Percentiles rank a stretch among this genome's conserved stretches.
phyloP scores from a whole-genome alignment of 2,797 vertebrate genomes.

The Crocidura indochinensis region DNA sequence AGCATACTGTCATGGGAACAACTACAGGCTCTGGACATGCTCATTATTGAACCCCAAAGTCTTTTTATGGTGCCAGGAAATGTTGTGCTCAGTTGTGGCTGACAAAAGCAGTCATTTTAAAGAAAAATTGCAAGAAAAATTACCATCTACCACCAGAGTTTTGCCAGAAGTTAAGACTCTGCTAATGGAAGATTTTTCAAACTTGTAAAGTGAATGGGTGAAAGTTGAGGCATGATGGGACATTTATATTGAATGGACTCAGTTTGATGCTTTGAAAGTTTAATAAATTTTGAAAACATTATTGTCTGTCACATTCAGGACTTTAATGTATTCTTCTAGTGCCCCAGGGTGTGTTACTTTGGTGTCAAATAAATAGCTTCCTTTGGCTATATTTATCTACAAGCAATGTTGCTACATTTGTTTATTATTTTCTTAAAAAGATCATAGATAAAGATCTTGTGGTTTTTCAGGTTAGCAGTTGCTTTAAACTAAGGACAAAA shows the following conservation, averaged over 20 bases:
- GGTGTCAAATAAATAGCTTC: not conserved
- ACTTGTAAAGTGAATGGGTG: not conserved
- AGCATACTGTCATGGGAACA: no score
- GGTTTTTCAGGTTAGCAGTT: conserved; percentile 8
- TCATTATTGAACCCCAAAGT: no score
- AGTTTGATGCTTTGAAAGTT: conserved; percentile 53
- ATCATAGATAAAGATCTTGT: not conserved
- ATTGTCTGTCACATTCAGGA: not conserved
- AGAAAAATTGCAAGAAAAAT: not conserved
- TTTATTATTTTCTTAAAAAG: not conserved
- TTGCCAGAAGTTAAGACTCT: not conserved
- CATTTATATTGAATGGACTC: conserved; percentile 3
- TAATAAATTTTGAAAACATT: conserved; percentile 43
- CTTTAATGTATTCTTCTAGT: not conserved
- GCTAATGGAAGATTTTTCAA: conserved; percentile 9
- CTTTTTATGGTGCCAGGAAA: no score
- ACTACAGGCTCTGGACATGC: no score
- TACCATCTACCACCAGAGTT: not conserved
- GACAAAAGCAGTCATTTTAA: no score
- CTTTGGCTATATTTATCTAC: conserved; percentile 7
- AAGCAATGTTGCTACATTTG: not conserved
- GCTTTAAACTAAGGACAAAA: not conserved
- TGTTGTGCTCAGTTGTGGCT: no score
- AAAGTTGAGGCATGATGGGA: not conserved
- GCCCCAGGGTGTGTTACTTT: conserved; percentile 17